These are phyloP conservation scores for Carassius auratus DNA, from an alignment of 2,113 vertebrate species.

Conservation along the genomic window DNA sequence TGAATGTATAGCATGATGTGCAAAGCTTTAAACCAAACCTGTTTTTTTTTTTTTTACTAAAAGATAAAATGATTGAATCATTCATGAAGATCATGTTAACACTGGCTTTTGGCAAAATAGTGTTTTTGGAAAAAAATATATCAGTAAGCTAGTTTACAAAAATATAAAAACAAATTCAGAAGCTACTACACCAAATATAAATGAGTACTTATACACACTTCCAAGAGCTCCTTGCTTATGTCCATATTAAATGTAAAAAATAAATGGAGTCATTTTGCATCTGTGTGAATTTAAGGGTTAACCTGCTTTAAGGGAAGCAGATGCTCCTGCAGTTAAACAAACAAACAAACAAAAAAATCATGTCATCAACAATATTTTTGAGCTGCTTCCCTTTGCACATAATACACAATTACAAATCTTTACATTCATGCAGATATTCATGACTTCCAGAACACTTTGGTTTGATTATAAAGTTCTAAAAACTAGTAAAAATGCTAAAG, in stretches of 20 bases:
- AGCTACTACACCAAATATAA: background rate
- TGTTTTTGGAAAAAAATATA: background rate
- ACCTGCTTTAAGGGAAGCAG: constrained; percentile 4
- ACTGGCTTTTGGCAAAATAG: background rate
- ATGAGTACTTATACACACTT: background rate
- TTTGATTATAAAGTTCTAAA: constrained; percentile 16
- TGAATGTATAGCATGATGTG: constrained; percentile 5
- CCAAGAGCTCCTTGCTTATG: background rate
- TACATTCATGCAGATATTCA: constrained; percentile 19
- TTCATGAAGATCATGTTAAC: background rate
- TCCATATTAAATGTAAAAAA: constrained; percentile 19
- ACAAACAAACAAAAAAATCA: background rate
- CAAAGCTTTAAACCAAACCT: background rate
- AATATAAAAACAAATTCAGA: background rate
- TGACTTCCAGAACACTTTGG: constrained; percentile 34
- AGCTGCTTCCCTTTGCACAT: constrained; percentile 23
- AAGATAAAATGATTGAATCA: background rate
- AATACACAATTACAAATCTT: background rate
- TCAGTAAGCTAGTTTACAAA: background rate
- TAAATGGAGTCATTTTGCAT: background rate
- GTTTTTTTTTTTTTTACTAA: background rate
- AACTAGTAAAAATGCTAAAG: background rate
- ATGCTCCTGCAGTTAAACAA: background rate
- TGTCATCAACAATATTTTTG: constrained; percentile 4
- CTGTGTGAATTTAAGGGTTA: background rate